Evolutionary conservation across 2,113 vertebrate genomes (phyloP), one percentile per base, ranked within the genome.

Genomic region (Anthoscopus minutus): DNA sequence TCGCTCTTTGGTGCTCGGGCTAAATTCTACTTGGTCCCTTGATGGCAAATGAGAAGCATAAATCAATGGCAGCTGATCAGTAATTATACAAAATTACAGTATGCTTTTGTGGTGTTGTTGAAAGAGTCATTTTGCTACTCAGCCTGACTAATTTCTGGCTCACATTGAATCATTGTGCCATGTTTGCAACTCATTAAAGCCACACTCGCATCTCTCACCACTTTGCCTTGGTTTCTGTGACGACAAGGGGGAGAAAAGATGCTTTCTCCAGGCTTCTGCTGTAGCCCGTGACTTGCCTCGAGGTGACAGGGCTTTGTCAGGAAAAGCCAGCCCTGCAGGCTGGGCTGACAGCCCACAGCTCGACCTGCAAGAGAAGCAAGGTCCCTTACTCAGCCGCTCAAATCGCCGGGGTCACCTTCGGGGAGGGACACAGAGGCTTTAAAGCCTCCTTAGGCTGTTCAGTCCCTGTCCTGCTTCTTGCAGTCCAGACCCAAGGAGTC

Each of bases 61-160:
- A 95, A 92, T 93, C 89, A 73, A 86, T 74, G 57, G 74, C 78
- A 94, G 79, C 51, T 88, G 92, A 91, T 92, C 92, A 83, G 69
- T 92, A 95, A 96, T 92, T 88, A 93, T 31, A 93, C 71, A 94
- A 96, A 94, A 96, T 95, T 92, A 78, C 74, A 89, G 94, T 69
- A 87, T 89, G 80, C 81, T 93, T 92, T 95, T 89, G 85, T 93
- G 77, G 42, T 77, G 77, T 70, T 95, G 88, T 91, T 83, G 66
- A 76, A 95, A 94, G 58, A 50, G 87, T 93, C 87, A 84, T 91
- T 92, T 95, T 95, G 86, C 87, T 93, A 89, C 67, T 93, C 88
- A 53, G 72, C 60, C 62, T 96, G 81, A 88, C 95, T 96, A 96
- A 96, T 94, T 95, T 91, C 82, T 96, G 83, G 88, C 91, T 93